Percentiles rank a stretch among this genome's conserved stretches.
phyloP scores from a whole-genome alignment of 2,888 invertebrate genomes.

The Hedychridium roseum region DNA sequence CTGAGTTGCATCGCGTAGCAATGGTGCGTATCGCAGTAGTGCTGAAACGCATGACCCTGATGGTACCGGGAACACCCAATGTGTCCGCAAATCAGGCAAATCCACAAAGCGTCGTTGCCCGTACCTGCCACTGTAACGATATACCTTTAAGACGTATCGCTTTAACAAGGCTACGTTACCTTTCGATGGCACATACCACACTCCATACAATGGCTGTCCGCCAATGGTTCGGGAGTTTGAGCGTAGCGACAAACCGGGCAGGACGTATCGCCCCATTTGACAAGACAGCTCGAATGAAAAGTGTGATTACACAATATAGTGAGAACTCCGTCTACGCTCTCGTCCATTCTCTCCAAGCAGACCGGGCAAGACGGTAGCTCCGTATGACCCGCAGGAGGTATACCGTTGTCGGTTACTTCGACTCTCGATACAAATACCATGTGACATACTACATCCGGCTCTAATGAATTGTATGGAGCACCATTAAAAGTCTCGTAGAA shows the following conservation, averaged over 20 bases:
- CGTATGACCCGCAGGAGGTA: slow-evolving; percentile 81
- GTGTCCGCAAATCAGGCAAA: slow-evolving; percentile 98
- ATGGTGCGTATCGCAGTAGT: slow-evolving; percentile 94
- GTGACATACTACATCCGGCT: slow-evolving; percentile 90
- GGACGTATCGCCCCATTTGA: slow-evolving; percentile 96
- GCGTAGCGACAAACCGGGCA: slow-evolving; percentile 97
- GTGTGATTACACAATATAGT: slow-evolving; percentile 98
- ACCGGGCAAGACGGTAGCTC: slow-evolving; percentile 98
- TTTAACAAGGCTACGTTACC: no score
- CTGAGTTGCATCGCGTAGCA: slow-evolving; percentile 97
- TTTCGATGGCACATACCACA: slow-evolving; percentile 72
- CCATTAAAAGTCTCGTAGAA: slow-evolving; percentile 95
- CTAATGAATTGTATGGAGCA: slow-evolving; percentile 90
- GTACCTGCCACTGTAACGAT: slow-evolving; percentile 54
- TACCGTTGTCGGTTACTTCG: slow-evolving; percentile 83
- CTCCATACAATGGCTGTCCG: slow-evolving; percentile 74
- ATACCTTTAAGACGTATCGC: no score
- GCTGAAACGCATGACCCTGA: slow-evolving; percentile 93
- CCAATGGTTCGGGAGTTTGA: slow-evolving; percentile 82
- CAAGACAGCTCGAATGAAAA: slow-evolving; percentile 94
- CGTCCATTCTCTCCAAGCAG: slow-evolving; percentile 97
- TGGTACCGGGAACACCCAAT: slow-evolving; percentile 96
- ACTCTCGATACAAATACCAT: slow-evolving; percentile 95
- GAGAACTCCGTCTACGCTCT: slow-evolving; percentile 95
- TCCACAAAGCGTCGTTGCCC: slow-evolving; percentile 90